Conservation (phyloP, 2,797 vertebrate species). For the Coreius guichenoti region DNA sequence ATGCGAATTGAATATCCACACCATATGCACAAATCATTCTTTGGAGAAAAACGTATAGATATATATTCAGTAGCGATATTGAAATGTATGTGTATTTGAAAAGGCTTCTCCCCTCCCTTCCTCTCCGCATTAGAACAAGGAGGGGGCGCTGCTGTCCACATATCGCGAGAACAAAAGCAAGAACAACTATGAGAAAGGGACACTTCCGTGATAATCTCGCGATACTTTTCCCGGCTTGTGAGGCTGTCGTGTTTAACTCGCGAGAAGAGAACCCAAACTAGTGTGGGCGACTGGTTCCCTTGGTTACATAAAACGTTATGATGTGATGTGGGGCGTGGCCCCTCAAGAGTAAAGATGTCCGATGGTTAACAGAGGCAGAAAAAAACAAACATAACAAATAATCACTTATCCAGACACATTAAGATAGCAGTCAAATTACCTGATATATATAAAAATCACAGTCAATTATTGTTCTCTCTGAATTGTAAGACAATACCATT, state of each 20-base stretch:
- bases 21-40: conserved; percentile 44
- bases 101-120: conserved; percentile 74
- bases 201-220: not conserved
- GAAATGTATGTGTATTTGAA: conserved; percentile 72
- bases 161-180: conserved; percentile 75
- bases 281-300: conserved; percentile 54
- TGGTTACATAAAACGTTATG: conserved; percentile 60
- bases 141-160: conserved; percentile 74
- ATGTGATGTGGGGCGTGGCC: conserved; percentile 28
- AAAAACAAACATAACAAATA: not conserved
- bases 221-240: conserved; percentile 11
- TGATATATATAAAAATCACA: not conserved
- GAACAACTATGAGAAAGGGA: not conserved
- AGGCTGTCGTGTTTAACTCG: conserved; percentile 7
- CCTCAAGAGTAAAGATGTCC: not conserved
- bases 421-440: not conserved
- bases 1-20: conserved; percentile 13
- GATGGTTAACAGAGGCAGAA: not conserved
- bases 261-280: conserved; percentile 44
- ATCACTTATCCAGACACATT: not conserved
- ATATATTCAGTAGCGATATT: conserved; percentile 51
- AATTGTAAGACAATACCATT: not conserved
- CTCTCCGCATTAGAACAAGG: conserved; percentile 69
- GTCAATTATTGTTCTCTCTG: not conserved
- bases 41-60: conserved; percentile 12